Base-by-base conservation (phyloP, 2,888 invertebrate genomes). In the Dinocampus coccinellae region DNA sequence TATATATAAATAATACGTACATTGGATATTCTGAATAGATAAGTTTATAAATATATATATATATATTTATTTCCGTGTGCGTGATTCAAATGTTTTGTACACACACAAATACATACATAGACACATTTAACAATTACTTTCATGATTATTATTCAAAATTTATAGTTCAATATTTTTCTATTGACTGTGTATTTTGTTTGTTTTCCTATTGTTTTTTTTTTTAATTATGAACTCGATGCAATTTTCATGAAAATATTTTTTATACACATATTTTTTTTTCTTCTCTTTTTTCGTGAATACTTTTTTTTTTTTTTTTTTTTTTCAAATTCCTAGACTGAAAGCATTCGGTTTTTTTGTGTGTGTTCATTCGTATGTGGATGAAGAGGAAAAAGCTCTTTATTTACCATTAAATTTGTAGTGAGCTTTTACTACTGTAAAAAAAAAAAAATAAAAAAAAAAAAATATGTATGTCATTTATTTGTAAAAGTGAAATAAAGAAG, bases 401-500 rank as follows among this genome's bases (percentile, higher is more conserved):
- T 53, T 53, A 53, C 64, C 64, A 52, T 16, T 34, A 29, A 52
- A 13, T 33, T 64, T 16, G 24, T n/a, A 3, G n/a, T 3, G 16
- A 53, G 64, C 64, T 64, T 64, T 64, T 64, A 64, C 64, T 52
- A 29, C 20, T 16, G 47, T 16, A 16, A 4, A 20, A 47, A 47
- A 47, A n/a, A n/a, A n/a, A n/a, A n/a, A n/a, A n/a, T n/a, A n/a
- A n/a, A n/a, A n/a, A n/a, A n/a, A n/a, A n/a, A n/a, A n/a, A n/a
- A n/a, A n/a, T n/a, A 64, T 26, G 22, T 64, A 53, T 64, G 53
- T 64, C 64, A 64, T 53, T 53, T 36, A 64, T 64, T 64, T 34
- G 39, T 36, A 53, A 36, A 7, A 47, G 16, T 2, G 16, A 6
- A 47, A 47, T n/a, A n/a, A 47, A 47, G 7, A 47, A 47, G 7